Evolutionary conservation across 2,888 invertebrate species (phyloP), one percentile per base, ranked within the genome.

Genomic region (Xestia sexstrigata): DNA sequence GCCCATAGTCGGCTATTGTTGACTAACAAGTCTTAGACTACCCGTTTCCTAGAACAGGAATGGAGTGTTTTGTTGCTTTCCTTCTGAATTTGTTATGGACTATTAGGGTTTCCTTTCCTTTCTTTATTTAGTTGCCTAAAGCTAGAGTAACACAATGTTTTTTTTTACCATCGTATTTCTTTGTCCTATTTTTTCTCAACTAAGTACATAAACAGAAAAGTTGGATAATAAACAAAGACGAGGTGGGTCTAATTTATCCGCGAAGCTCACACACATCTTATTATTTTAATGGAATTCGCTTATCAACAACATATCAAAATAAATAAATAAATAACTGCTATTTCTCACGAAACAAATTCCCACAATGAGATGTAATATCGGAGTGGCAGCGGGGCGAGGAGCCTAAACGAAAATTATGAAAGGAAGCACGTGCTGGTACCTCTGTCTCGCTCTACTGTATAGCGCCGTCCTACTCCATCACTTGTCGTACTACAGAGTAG

Each of bases 391-490:
- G 90, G 91, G 90, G 92, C 91, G 92, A 94, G 93, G 94, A 95
- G 94, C 91, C 92, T 94, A 95, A 94, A 94, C 92, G 92, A 95
- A 91, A 90, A 94, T 93, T 93, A 95, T 93, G 94, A 94, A 94
- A 95, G 93, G 94, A 94, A 94, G 95, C 96, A 96, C 96, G 96
- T 96, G 96, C 95, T 95, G 90, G 85, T 93, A 90, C 87, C 71
- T 76, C 87, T 79, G 65, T 94, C 94, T 88, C 92, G 79, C 89
- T 95, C 91, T 75, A 67, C 65, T 91, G 42, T 82, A 87, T 85
- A 79, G 90, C 90, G 87, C 80, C 78, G 72, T 93, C 92, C 88
- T 92, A 84, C 74, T 90, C 87, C 72, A 60, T 42, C 77, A 60
- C 67, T 67, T 47, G 42, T 47, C 78, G 78, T 80, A 81, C 75